Base-by-base conservation (phyloP, 2,888 invertebrate species). In the Teleiodes luculella region DNA sequence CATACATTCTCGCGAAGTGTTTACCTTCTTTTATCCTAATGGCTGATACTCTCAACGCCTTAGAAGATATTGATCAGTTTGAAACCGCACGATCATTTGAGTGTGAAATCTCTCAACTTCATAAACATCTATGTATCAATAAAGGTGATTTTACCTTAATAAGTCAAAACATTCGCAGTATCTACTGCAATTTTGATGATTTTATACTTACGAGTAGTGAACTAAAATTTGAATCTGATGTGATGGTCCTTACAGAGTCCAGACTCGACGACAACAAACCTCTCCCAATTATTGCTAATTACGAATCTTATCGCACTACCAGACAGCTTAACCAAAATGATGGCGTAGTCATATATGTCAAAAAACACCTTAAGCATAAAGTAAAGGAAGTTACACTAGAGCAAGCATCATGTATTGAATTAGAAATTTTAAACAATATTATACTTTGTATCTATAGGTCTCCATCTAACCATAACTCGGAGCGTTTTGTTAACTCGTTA, bases 71-170 rank as follows among this genome's bases (percentile, higher is more conserved):
- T 8, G 45, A 45, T 35, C 5, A n/a, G 18, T 8, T 45, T 10
- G 45, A 45, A 24, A 45, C 24, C 7, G 45, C 45, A 2, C 45
- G 28, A 20, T 45, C 45, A 8, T 24, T 45, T 28, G n/a, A 24
- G 4, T 45, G 45, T 45, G 24, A 45, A 11, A 16, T 24, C 10
- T 3, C 20, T 2, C 7, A 45, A 2, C 11, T 45, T 4, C 7
- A 45, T 4, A 45, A 45, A 5, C 11, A 20, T 24, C n/a, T 6
- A n/a, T 6, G 8, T 24, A 11, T 45, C 6, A 28, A 28, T 24
- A 45, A 45, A 45, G 37, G 37, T 50, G 45, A 45, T n/a, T 24
- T 45, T 28, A 45, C 45, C 10, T 6, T 45, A n/a, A 24, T 45
- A 2, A 8, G 10, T 8, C 45, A 45, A 45, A 45, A 45, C n/a